These are phyloP conservation scores for Aethes cnicana DNA, from an alignment of 2,888 invertebrate genomes.

Conservation along the genomic window DNA sequence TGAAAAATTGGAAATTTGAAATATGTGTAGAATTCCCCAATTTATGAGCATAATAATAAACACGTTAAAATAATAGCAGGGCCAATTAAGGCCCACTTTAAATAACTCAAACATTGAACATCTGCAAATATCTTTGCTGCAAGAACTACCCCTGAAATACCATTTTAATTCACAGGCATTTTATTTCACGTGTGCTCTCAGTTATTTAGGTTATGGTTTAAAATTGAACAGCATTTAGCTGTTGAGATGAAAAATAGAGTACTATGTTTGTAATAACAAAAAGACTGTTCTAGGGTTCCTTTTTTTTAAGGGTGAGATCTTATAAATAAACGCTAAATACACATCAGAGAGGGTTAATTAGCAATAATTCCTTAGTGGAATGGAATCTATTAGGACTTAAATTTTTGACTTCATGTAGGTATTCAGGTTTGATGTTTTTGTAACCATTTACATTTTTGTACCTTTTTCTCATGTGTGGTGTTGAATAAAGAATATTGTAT, in stretches of 20 bases:
- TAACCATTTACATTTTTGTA: too few species aligned
- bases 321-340: too few species aligned
- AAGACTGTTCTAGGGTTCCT: constrained; percentile 36
- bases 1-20: too few species aligned
- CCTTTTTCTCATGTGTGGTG: too few species aligned
- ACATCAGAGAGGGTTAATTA: too few species aligned
- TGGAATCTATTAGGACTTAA: too few species aligned
- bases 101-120: constrained; percentile 25
- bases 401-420: too few species aligned
- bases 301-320: too few species aligned
- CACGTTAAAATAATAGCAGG: constrained; percentile 18
- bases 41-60: constrained; percentile 12
- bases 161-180: constrained; percentile 9
- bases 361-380: too few species aligned
- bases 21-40: too few species aligned
- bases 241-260: constrained; percentile 38
- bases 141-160: constrained; percentile 41
- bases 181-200: constrained; percentile 1
- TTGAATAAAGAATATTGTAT: too few species aligned
- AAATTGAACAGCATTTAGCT: constrained; percentile 16
- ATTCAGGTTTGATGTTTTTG: too few species aligned
- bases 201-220: constrained; percentile 33
- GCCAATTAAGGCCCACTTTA: constrained; percentile 23
- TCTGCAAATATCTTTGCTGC: constrained; percentile 24
- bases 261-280: constrained; percentile 55